phyloP scores from a whole-genome alignment of 2,888 invertebrate genomes.

The Cataglyphis rosenhaueri region DNA sequence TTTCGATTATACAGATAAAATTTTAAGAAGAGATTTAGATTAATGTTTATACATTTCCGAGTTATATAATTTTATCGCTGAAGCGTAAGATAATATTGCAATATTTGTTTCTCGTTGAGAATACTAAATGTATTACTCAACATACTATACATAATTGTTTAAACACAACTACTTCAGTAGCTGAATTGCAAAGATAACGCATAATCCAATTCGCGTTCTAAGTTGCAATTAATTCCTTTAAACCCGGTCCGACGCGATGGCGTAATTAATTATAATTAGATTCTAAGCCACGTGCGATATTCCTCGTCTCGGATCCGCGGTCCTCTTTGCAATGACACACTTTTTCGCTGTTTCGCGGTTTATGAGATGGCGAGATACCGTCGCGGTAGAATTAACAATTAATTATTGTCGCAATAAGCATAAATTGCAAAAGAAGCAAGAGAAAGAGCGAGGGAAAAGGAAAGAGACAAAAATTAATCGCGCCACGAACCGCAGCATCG shows the following conservation, averaged over 20 bases:
- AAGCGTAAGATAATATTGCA: neutral
- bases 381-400: conserved; percentile 32
- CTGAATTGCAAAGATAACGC: conserved; percentile 35
- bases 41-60: neutral
- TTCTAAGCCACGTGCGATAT: conserved; percentile 19
- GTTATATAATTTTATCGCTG: neutral
- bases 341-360: conserved; percentile 25
- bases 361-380: neutral
- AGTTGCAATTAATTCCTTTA: conserved; percentile 53
- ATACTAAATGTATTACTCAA: conserved; percentile 10
- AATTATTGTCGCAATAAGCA: conserved; percentile 47
- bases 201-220: conserved; percentile 30
- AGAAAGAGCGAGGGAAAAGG: conserved; percentile 2
- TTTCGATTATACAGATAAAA: neutral
- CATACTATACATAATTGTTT: conserved; percentile 28
- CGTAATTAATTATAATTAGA: conserved; percentile 54
- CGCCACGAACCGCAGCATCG: conserved; percentile 36
- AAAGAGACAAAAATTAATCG: conserved; percentile 36
- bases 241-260: neutral
- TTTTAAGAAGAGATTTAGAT: neutral
- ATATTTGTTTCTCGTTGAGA: conserved; percentile 15
- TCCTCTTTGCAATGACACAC: neutral
- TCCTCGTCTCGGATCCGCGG: conserved; percentile 1
- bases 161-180: conserved; percentile 31
- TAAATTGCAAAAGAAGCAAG: conserved; percentile 41